Evolutionary conservation across 2,888 invertebrate species (phyloP), one percentile per base, ranked within the genome.

Genomic region (Diloba caeruleocephala): DNA sequence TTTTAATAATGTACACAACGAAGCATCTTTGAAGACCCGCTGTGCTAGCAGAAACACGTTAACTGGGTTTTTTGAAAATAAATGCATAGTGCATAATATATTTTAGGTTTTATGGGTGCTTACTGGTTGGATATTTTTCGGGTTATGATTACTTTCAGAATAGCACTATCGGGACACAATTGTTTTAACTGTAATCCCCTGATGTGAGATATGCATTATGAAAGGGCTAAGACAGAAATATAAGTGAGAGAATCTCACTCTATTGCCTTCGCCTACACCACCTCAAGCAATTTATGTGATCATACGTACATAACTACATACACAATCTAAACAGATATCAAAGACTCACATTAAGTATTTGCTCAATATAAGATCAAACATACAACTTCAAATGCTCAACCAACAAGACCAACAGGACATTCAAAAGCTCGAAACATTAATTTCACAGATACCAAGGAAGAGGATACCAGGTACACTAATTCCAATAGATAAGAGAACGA

Each of bases 1-100:
- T 85, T 79, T 79, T 81, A 86, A 86, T 83, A 84, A 82, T 54
- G 78, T 74, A 87, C 75, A 84, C 80, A 77, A 73, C 74, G 55
- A 65, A 74, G 73, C 74, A 81, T 77, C 87, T 89, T 89, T 90
- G 90, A 83, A 78, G 60, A 63, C 82, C 79, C 69, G 77, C 79
- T 78, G 82, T 36, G 76, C 65, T 69, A 58, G 69, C 65, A 66
- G 50, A 57, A 50, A 59, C 60, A 37, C 37, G 42, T 54, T 67
- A 61, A 48, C 5, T 21, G 33, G 28, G 33, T 56, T 56, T 64
- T 64, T 54, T 66, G 37, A 48, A 49, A 60, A 60, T 44, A 56
- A 69, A 71, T 43, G 52, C 33, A 44, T 34, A n/a, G 45, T 31
- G 50, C 60, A 67, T 67, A 63, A 63, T 37, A 38, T 39, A 53